Percentiles rank a stretch among this genome's conserved stretches.
These are phyloP conservation scores for Todiramphus saurophagus DNA, from an alignment of 2,113 vertebrate genomes.

Conservation along the genomic window DNA sequence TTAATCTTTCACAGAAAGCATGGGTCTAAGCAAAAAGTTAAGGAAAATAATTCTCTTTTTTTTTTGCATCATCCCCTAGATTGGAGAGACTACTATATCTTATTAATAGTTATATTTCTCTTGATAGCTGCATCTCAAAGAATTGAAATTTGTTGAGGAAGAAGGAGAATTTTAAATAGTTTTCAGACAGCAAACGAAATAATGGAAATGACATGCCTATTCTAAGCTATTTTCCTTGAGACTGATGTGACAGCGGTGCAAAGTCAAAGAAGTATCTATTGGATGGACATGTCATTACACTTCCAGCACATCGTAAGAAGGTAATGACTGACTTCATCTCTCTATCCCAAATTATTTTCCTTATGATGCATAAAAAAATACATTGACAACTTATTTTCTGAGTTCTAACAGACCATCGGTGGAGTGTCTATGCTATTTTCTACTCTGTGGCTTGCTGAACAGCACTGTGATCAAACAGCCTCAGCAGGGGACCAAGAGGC, in stretches of 20 bases:
- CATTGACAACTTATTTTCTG: neutral
- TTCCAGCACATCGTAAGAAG: constrained; percentile 75
- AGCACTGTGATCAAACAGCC: neutral
- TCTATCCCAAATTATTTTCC: neutral
- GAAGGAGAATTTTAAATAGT: neutral
- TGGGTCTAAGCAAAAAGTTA: neutral
- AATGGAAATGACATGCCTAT: neutral
- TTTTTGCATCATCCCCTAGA: neutral
- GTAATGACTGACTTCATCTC: neutral
- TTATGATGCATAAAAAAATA: neutral
- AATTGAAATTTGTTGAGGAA: neutral
- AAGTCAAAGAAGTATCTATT: constrained; percentile 72
- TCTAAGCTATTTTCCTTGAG: constrained; percentile 27
- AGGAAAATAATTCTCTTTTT: neutral
- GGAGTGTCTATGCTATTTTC: neutral
- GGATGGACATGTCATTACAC: constrained; percentile 61
- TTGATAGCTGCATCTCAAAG: neutral
- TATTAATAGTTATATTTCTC: neutral
- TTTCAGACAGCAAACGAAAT: neutral
- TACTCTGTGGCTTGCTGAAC: neutral
- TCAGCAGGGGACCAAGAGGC: neutral
- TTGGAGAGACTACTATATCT: neutral
- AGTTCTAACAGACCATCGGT: neutral
- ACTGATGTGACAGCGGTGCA: constrained; percentile 69
- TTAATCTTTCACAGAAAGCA: neutral